Conservation (phyloP, 2,797 vertebrate genomes). For the Margarornis squamiger region DNA sequence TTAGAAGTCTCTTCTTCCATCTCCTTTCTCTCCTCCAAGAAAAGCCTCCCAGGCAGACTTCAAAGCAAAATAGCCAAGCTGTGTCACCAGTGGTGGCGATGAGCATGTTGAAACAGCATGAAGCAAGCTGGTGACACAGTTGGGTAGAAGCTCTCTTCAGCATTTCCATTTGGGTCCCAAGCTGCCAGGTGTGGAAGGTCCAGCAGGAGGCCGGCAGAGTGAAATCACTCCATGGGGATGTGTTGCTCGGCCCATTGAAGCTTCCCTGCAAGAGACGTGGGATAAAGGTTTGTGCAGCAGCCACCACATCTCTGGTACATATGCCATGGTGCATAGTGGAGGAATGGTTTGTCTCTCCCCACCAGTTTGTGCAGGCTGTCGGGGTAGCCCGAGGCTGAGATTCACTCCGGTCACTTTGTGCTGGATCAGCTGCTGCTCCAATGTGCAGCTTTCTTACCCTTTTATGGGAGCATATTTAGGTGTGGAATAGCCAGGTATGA, state of each 20-base stretch:
- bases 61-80: not conserved
- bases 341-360: not conserved
- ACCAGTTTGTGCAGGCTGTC: accelerated
- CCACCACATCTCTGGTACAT: not conserved
- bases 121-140: not conserved
- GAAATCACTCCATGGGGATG: not conserved
- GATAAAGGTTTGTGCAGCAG: not conserved
- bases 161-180: not conserved
- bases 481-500: not conserved
- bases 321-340: not conserved
- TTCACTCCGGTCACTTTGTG: not conserved
- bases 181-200: not conserved
- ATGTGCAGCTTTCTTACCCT: not conserved
- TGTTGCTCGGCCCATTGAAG: not conserved
- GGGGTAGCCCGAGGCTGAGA: not conserved
- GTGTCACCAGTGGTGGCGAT: not conserved
- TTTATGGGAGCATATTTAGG: not conserved
- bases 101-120: not conserved
- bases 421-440: not conserved
- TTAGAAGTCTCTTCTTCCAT: not conserved
- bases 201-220: not conserved
- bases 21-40: not conserved
- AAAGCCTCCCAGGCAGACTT: not conserved
- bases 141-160: not conserved
- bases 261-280: accelerated